phyloP scores from a whole-genome alignment of 2,113 vertebrate species.

The Camelus bactrianus region DNA sequence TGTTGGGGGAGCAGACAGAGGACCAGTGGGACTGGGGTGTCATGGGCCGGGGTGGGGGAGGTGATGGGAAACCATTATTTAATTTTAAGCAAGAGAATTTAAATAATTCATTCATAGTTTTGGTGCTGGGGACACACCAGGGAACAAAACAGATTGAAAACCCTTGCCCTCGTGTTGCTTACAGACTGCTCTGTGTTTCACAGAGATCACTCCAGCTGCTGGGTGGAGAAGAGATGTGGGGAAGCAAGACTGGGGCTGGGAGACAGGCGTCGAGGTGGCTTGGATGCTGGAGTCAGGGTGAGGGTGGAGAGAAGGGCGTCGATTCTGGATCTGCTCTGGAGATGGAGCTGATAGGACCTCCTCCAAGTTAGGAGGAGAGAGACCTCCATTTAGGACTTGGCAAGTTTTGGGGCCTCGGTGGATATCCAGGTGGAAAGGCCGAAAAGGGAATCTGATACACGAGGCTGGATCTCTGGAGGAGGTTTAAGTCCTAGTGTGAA shows the following conservation, averaged over 20 bases:
- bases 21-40: background rate
- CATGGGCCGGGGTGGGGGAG: background rate
- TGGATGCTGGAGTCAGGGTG: background rate
- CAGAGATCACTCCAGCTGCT: background rate
- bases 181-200: background rate
- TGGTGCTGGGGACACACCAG: background rate
- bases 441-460: background rate
- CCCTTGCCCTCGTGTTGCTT: background rate
- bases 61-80: background rate
- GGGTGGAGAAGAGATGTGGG: background rate
- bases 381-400: background rate
- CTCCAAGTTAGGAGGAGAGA: background rate
- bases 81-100: constrained; percentile 20
- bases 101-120: background rate
- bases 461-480: background rate
- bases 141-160: background rate
- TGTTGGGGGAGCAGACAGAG: background rate
- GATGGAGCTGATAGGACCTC: background rate
- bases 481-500: background rate
- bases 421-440: background rate
- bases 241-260: background rate
- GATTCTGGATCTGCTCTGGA: background rate
- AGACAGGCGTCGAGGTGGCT: background rate
- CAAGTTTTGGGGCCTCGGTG: background rate
- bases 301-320: background rate